A percentile compares a stretch with the other conserved stretches of the same genome.
Evolutionary conservation across 1,140 invertebrate species (phyloP).

Genomic region (Diabrotica virgifera): DNA sequence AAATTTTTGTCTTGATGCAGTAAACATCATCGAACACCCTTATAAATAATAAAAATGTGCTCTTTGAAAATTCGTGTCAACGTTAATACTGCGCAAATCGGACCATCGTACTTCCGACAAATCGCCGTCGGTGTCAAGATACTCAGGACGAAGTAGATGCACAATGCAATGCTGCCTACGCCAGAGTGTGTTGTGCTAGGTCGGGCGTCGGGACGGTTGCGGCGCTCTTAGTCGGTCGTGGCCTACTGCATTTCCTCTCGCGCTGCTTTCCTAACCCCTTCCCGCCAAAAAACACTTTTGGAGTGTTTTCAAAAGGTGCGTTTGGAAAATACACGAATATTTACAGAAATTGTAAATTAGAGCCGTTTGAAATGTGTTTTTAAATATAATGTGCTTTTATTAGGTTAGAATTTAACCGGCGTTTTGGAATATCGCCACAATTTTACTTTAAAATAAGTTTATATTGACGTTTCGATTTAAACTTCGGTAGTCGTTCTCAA

Average conservation of each 20-base stretch:
- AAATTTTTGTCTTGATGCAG: not conserved
- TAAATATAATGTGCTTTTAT: no score
- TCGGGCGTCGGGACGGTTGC: constrained; percentile 44
- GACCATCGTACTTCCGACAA: not conserved
- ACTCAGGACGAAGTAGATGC: constrained; percentile 38
- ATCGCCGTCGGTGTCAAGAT: constrained; percentile 29
- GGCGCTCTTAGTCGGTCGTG: constrained; percentile 16
- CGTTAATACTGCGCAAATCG: constrained; percentile 5
- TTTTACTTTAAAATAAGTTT: no score
- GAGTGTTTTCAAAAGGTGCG: no score
- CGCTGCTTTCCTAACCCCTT: constrained; percentile 8
- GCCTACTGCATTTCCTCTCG: constrained; percentile 32
- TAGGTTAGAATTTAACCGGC: no score
- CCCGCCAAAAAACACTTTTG: constrained; percentile 20
- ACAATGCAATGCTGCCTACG: constrained; percentile 41
- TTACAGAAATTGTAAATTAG: no score
- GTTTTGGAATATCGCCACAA: no score
- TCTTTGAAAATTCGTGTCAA: not conserved
- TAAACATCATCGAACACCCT: not conserved
- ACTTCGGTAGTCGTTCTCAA: no score
- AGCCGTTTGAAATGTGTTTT: no score
- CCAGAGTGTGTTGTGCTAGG: constrained; percentile 48
- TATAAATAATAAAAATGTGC: not conserved
- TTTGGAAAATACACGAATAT: no score
- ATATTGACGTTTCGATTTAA: no score